Evolutionary conservation across 2,113 vertebrate genomes (phyloP), one percentile per base, ranked within the genome.

Genomic region (Oncorhynchus tshawytscha): DNA sequence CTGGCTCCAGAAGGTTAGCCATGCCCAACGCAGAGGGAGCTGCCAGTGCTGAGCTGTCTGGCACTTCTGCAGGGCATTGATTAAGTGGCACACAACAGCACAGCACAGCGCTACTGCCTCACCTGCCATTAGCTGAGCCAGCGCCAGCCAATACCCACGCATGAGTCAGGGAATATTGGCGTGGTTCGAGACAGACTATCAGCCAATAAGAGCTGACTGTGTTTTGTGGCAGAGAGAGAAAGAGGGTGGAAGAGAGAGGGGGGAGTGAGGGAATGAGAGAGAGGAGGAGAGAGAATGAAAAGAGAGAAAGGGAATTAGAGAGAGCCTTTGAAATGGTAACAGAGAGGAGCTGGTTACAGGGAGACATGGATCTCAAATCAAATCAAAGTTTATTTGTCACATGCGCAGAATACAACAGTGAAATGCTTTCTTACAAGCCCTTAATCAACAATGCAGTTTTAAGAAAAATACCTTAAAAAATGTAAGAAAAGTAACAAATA

Each of bases 161-260:
- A 18, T 59, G 57, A 45, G 24, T 57, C 71, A 45, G 78, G 81
- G 66, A 87, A 80, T 66, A 82, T 84, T 83, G 69, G 82, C 79
- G 72, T 85, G 85, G 84, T 85, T 89, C 66, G 89, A 91, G 85
- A 91, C 90, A 86, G 82, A 88, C 84, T 27, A 73, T 73, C 78
- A 90, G 79, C 81, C 82, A 84, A 83, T 80, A 74, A 85, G 81
- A 66, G 25, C 22, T 66, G 64, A 13, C 22, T 66, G 22, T 18
- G 22, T 27, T 27, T 27, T 12, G 64, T 24, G n/a, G 4, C 20
- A 66, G 25, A 66, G 34, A 65, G 57, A n/a, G 45, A 59, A 27
- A 62, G 51, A 16, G 39, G 27, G 45, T 5, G 45, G 20, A 1
- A 20, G 24, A 75, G 27, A 70, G 67, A 13, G 66, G 66, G 70